phyloP scores from a whole-genome alignment of 2,113 vertebrate genomes.

The Callocephalon fimbriatum region DNA sequence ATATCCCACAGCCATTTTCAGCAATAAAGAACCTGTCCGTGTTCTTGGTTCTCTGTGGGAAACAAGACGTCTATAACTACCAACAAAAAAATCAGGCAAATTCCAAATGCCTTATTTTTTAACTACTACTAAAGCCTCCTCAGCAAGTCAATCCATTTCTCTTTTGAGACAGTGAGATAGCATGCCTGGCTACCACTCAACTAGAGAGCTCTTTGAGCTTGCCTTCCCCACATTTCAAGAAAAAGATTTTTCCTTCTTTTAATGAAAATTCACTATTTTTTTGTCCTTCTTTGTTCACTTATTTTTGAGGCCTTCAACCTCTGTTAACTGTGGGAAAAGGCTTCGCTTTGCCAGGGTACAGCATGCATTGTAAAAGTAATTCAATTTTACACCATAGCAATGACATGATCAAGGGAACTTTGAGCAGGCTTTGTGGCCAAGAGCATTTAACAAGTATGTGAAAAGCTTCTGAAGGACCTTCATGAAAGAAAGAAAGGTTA shows the following conservation, averaged over 20 bases:
- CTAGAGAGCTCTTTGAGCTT: background rate
- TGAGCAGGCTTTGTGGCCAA: conserved; percentile 67
- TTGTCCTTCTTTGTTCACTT: background rate
- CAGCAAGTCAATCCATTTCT: background rate
- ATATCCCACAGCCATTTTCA: background rate
- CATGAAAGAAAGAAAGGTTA: conserved; percentile 49
- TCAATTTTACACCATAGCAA: conserved; percentile 77
- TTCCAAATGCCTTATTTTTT: background rate
- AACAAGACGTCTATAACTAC: background rate
- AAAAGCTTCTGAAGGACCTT: conserved; percentile 63
- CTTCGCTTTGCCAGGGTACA: conserved; percentile 36
- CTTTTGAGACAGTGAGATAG: background rate
- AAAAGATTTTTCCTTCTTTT: background rate
- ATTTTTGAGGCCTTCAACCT: conserved; percentile 49
- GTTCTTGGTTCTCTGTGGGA: background rate
- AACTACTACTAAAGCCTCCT: background rate
- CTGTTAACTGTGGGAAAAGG: conserved; percentile 68
- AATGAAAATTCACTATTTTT: conserved; percentile 15
- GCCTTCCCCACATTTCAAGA: background rate
- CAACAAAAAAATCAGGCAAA: background rate
- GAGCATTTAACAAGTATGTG: conserved; percentile 75
- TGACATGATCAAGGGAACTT: conserved; percentile 76
- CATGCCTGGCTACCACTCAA: background rate
- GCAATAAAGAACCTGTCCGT: background rate
- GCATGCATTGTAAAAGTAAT: conserved; percentile 74